phyloP scores from a whole-genome alignment of 1,140 invertebrate genomes.

The Pantala flavescens region DNA sequence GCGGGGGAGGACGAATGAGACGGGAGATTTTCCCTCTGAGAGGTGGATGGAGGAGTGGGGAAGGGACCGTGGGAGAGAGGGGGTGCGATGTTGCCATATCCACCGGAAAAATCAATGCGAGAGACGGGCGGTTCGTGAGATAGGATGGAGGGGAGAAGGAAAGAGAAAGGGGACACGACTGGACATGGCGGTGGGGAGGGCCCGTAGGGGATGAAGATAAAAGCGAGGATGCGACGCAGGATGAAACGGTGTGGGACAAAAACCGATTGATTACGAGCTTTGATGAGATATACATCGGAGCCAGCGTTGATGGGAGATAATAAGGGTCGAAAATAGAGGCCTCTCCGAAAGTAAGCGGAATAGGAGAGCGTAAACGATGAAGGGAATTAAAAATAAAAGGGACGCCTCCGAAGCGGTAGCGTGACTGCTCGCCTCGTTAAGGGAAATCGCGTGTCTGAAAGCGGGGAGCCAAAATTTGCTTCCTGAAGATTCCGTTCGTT shows the following conservation, averaged over 20 bases:
- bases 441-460: no score
- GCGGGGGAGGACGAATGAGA: background rate
- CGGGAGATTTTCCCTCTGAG: background rate
- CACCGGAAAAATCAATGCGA: constrained; percentile 10
- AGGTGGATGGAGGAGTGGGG: background rate
- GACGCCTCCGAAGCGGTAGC: no score
- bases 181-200: background rate
- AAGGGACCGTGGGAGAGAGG: background rate
- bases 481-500: no score
- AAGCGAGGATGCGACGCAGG: background rate
- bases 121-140: background rate
- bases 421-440: no score
- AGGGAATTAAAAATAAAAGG: no score
- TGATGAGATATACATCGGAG: background rate
- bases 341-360: no score
- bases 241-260: background rate
- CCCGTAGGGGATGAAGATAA: background rate
- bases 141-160: background rate
- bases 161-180: background rate
- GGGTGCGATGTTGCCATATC: constrained; percentile 11
- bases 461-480: no score
- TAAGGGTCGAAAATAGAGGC: no score
- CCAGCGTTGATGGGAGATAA: background rate
- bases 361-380: no score
- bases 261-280: no score